These are phyloP conservation scores for Cyprinodon brontotheroides DNA, from an alignment of 2,113 vertebrate species.

Conservation along the genomic window DNA sequence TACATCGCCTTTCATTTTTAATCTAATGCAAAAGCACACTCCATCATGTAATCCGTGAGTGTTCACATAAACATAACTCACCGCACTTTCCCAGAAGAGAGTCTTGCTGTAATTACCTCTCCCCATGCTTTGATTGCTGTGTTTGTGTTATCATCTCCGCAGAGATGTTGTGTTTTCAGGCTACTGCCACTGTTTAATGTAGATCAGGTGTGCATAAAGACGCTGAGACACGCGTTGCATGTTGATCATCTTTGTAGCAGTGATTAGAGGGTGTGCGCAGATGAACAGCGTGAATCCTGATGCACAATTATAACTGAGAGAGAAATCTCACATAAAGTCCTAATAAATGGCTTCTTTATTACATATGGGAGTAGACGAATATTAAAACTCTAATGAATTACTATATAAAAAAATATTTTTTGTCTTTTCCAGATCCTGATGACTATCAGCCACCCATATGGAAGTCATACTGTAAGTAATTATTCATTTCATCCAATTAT, in stretches of 20 bases:
- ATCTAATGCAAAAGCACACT: slow-evolving; percentile 33
- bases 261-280: slow-evolving; percentile 49
- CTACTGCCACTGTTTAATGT: slow-evolving; percentile 7
- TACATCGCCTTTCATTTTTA: slow-evolving; percentile 26
- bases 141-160: slow-evolving; percentile 11
- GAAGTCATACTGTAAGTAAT: slow-evolving; percentile 98
- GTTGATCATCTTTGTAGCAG: slow-evolving; percentile 55
- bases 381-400: slow-evolving; percentile 40
- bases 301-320: slow-evolving; percentile 48
- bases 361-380: slow-evolving; percentile 16
- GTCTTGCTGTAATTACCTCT: slow-evolving; percentile 4
- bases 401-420: slow-evolving; percentile 50
- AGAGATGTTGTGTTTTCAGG: neutral
- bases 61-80: slow-evolving; percentile 33
- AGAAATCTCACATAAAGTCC: slow-evolving; percentile 49
- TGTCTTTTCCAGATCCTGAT: slow-evolving; percentile 89
- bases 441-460: slow-evolving; percentile 99
- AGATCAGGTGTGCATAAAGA: slow-evolving; percentile 24
- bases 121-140: slow-evolving; percentile 14
- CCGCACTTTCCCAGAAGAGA: slow-evolving; percentile 14
- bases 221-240: slow-evolving; percentile 10
- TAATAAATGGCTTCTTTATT: slow-evolving; percentile 23
- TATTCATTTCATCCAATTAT: slow-evolving; percentile 17
- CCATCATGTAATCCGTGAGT: slow-evolving; percentile 23
- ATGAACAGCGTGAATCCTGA: slow-evolving; percentile 35